Evolutionary conservation across 2,797 vertebrate genomes (phyloP), one percentile per base, ranked within the genome.

Genomic region (Lepilemur septentrionalis): DNA sequence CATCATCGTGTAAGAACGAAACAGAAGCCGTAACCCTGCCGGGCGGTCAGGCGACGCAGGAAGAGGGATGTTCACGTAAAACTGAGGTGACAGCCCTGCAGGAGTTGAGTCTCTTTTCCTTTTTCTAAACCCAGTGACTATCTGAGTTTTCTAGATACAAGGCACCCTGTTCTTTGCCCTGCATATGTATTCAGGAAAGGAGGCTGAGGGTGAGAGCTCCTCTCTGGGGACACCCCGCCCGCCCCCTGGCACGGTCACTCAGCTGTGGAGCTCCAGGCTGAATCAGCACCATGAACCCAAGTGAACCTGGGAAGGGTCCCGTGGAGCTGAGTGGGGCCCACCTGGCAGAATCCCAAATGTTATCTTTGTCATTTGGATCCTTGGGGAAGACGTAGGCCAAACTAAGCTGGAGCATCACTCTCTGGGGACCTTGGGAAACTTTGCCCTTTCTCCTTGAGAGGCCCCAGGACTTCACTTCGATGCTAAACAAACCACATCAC

Each of bases 31-130:
- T 20, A 41, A 20, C 55, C 78, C 87, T 43, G 59, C 35, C 0
- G 1, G 18, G 7, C 0, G 28, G n/a, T 38, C 18, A 25, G 63
- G 59, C 17, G 0, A 7, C 8, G 0, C 83, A 15, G 79, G 78
- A 46, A 35, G 23, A 23, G 65, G 18, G 61, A 59, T 1, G 0
- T 15, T 28, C 38, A 6, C 28, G 28, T 7, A 13, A 50, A n/a
- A 7, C 18, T 0, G 2, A 75, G 3, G 8, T 3, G 7, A 5
- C 9, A 10, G 18, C 10, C 12, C 14, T 1, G 28, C 30, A 0
- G 7, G 0, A 7, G 2, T 8, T 0, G 2, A 5, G 5, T 1
- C n/a, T 79, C 35, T 7, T 52, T 57, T 50, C 1, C 0, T 12
- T 55, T 38, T 35, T 28, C 41, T 1, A 22, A 75, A 35, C 2